Conservation (phyloP, 2,113 vertebrate species). For the Tragelaphus buxtoni region DNA sequence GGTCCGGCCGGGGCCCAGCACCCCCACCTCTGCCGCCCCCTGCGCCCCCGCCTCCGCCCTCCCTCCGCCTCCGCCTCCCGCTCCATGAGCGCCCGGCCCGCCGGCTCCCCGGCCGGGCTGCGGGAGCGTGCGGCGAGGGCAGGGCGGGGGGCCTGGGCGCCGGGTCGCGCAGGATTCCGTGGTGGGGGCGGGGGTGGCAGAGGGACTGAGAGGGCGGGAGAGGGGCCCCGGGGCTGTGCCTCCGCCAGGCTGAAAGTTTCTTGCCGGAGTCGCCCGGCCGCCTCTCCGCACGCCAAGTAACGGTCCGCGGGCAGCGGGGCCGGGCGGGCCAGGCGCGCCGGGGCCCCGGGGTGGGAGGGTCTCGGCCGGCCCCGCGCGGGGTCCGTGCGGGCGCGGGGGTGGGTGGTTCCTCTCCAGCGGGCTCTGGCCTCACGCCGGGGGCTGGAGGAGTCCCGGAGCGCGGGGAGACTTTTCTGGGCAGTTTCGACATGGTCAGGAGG, state of each 20-base stretch:
- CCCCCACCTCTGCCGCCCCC: not conserved
- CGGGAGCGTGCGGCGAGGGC: slow-evolving; percentile 29
- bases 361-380: not conserved
- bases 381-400: not conserved
- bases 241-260: slow-evolving; percentile 67
- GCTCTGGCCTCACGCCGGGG: slow-evolving; percentile 24
- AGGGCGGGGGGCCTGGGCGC: slow-evolving; percentile 54
- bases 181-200: not conserved
- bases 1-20: not conserved
- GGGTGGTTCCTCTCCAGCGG: not conserved
- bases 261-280: slow-evolving; percentile 49
- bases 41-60: not conserved
- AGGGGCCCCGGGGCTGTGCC: slow-evolving; percentile 27
- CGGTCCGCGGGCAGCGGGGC: slow-evolving; percentile 62
- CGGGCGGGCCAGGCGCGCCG: slow-evolving; percentile 37
- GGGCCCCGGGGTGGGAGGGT: slow-evolving; percentile 41
- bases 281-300: slow-evolving; percentile 60
- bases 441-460: not conserved
- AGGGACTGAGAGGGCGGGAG: not conserved
- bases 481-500: slow-evolving; percentile 41
- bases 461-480: slow-evolving; percentile 56
- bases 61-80: not conserved
- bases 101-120: not conserved
- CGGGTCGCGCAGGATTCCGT: not conserved
- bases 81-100: slow-evolving; percentile 6